These are phyloP conservation scores for Drosophila dives DNA, from an alignment of 2,888 invertebrate genomes.

Conservation along the genomic window DNA sequence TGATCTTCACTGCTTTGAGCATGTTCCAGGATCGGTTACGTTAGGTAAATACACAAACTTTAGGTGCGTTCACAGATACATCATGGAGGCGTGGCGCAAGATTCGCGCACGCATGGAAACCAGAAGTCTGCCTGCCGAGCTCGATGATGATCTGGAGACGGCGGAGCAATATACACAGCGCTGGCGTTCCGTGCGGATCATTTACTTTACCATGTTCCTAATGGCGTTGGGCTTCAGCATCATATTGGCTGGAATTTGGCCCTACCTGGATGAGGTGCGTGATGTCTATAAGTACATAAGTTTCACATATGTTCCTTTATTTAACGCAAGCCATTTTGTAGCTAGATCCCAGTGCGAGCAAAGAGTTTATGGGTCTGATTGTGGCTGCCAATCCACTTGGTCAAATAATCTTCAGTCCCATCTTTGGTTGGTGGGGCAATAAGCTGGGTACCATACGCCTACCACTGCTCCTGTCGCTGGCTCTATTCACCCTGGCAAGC, in stretches of 20 bases:
- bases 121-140: conserved; percentile 73
- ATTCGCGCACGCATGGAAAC: conserved; percentile 60
- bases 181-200: conserved; percentile 92
- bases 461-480: conserved; percentile 89
- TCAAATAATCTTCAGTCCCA: conserved; percentile 93
- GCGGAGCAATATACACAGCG: conserved; percentile 88
- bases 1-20: conserved; percentile 17
- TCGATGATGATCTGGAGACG: conserved; percentile 88
- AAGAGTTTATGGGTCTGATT: conserved; percentile 93
- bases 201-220: conserved; percentile 95
- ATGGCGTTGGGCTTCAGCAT: conserved; percentile 95
- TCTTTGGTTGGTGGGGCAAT: conserved; percentile 94
- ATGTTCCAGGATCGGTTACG: conserved; percentile 32
- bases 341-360: conserved; percentile 92
- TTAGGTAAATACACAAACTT: conserved; percentile 5
- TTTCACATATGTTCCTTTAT: neutral
- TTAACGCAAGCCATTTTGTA: conserved; percentile 81
- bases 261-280: conserved; percentile 92
- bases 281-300: neutral
- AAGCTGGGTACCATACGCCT: conserved; percentile 89
- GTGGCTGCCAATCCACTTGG: conserved; percentile 95
- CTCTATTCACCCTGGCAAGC: conserved; percentile 90
- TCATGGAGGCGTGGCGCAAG: conserved; percentile 71
- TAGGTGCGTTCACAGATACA: conserved; percentile 16
- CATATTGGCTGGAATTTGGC: conserved; percentile 94